Evolutionary conservation across 2,888 invertebrate species (phyloP), one percentile per base, ranked within the genome.

Genomic region (Chelonus formosanus): DNA sequence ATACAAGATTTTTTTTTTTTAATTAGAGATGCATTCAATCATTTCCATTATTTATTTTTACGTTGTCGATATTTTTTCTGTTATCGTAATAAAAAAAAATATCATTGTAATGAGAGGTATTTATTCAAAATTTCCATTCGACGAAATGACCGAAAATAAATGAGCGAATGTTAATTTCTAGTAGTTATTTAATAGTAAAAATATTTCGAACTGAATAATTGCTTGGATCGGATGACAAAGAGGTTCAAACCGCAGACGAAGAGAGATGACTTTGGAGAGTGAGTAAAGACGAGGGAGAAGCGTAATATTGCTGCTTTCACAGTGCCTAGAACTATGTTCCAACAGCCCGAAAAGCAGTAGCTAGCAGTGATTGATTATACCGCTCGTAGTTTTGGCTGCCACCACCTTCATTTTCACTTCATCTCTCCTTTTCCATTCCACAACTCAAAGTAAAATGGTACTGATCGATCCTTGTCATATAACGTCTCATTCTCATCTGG

Each of bases 311-410:
- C 5, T 48, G 48, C 10, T 20, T 5, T 48, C 4, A 48, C 20
- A 48, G n/a, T 8, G 52, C 31, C 7, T 8, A 52, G 32, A 52
- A 52, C 31, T 52, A 8, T 52, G 32, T 32, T 8, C 7, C 52
- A 32, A 34, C 31, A 32, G 52, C 34, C 31, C 31, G 52, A 52
- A 52, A 4, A 32, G 34, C 34, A 8, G 32, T 32, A 32, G 20
- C 57, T 58, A 48, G 54, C 55, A 74, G 80, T 82, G 83, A 83
- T 82, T 83, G 83, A 83, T 83, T 83, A 83, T 80, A 76, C 82
- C 74, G 76, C 75, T 75, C 76, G 77, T 74, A 80, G 79, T 82
- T 81, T 82, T 78, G 80, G 80, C 80, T 77, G 63, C 52, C 63
- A 63, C 57, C 45, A 45, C 20, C 53, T 58, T 47, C 36, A 57